phyloP scores from a whole-genome alignment of 2,113 vertebrate genomes.

The Otis tarda region DNA sequence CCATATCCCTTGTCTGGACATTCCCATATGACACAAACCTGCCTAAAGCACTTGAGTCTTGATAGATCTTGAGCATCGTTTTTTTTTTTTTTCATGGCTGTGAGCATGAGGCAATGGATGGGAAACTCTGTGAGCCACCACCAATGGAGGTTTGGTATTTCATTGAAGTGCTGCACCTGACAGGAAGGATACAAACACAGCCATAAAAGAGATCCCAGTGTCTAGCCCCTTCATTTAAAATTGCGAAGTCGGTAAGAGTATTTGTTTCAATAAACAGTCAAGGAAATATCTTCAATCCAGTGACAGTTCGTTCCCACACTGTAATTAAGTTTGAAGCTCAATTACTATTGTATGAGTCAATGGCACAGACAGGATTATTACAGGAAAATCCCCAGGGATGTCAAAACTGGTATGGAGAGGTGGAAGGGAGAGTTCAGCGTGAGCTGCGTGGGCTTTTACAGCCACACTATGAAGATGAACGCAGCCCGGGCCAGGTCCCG shows the following conservation, averaged over 20 bases:
- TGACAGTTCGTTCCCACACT: background rate
- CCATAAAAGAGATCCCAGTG: background rate
- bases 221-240: background rate
- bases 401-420: background rate
- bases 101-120: background rate
- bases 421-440: background rate
- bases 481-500: background rate
- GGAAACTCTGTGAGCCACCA: background rate
- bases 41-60: background rate
- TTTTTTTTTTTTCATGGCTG: background rate
- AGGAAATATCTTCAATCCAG: conserved; percentile 17
- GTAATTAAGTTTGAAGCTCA: conserved; percentile 58
- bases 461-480: background rate
- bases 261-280: conserved; percentile 48
- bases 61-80: background rate
- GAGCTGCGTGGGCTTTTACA: rapidly evolving
- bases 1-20: background rate
- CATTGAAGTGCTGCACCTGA: background rate
- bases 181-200: background rate
- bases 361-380: conserved; percentile 1
- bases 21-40: background rate
- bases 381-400: background rate
- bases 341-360: conserved; percentile 18
- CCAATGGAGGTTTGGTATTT: background rate
- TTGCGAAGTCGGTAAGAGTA: background rate